These are phyloP conservation scores for Paramormyrops kingsleyae DNA, from an alignment of 2,113 vertebrate species.

Conservation along the genomic window DNA sequence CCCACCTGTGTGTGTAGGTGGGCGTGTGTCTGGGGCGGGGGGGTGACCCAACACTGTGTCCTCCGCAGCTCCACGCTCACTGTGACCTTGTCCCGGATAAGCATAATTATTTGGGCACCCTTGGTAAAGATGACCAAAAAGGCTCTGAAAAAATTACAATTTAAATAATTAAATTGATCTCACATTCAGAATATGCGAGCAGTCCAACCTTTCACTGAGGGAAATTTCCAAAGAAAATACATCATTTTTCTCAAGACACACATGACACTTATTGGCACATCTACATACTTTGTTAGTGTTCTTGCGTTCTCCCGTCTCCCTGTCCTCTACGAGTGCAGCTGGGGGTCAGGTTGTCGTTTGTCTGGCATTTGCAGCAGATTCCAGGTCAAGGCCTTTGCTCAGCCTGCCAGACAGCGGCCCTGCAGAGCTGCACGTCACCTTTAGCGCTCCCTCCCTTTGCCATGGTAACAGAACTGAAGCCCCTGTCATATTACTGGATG, in stretches of 20 bases:
- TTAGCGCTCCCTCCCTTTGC: not conserved
- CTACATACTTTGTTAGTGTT: not conserved
- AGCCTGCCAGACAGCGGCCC: not conserved
- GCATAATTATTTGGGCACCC: not conserved
- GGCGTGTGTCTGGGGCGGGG: not conserved
- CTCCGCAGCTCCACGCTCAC: not conserved
- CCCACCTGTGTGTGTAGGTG: not conserved
- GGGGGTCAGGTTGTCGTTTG: not conserved
- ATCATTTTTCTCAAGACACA: not conserved
- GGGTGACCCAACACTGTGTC: not conserved
- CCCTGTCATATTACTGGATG: not conserved
- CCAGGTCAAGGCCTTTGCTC: not conserved
- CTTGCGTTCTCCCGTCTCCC: not conserved
- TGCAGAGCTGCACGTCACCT: not conserved
- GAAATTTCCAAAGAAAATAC: too few relatives aligned
- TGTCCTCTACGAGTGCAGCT: not conserved
- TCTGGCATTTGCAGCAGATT: not conserved
- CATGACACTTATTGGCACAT: not conserved
- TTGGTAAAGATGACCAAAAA: not conserved
- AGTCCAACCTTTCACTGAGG: not conserved
- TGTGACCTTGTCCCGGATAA: not conserved
- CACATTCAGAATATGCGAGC: not conserved
- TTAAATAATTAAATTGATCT: not conserved
- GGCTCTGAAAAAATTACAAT: not conserved
- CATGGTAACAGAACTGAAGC: not conserved